Conservation (phyloP, 2,797 vertebrate species). For the Typhlichthys eigenmanni region DNA sequence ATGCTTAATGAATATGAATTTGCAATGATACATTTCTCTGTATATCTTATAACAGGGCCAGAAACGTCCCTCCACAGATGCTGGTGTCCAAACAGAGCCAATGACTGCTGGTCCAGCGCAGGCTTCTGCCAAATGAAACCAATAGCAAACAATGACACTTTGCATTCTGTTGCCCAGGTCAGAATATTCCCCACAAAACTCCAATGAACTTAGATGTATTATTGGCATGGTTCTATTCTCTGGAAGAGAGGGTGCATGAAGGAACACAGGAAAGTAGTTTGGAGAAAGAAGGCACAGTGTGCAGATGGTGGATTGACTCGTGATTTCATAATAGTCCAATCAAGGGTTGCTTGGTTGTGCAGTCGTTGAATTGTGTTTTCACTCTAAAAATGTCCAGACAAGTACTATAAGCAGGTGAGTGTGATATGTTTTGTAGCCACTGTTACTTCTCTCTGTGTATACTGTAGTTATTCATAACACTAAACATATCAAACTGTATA, state of each 20-base stretch:
- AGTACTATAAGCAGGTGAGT: conserved; percentile 32
- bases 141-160: conserved; percentile 40
- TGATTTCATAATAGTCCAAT: conserved; percentile 15
- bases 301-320: conserved; percentile 22
- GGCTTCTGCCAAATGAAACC: conserved; percentile 90
- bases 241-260: conserved; percentile 26
- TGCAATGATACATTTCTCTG: neutral
- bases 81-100: conserved; percentile 90
- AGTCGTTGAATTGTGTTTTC: conserved; percentile 42
- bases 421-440: conserved; percentile 42
- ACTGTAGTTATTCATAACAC: conserved; percentile 20
- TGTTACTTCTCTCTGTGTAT: conserved; percentile 37
- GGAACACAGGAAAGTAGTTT: conserved; percentile 48
- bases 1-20: neutral
- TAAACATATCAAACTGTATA: conserved; percentile 41
- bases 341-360: conserved; percentile 5
- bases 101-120: conserved; percentile 76
- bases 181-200: conserved; percentile 11
- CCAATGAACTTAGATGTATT: conserved; percentile 30
- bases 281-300: conserved; percentile 7
- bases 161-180: conserved; percentile 43
- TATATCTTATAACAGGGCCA: conserved; percentile 77
- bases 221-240: conserved; percentile 31
- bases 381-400: conserved; percentile 42
- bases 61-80: conserved; percentile 87